A percentile compares a stretch with the other conserved stretches of the same genome.
These are phyloP conservation scores for Myotis vivesi DNA, from an alignment of 2,797 vertebrate species.

Conservation along the genomic window DNA sequence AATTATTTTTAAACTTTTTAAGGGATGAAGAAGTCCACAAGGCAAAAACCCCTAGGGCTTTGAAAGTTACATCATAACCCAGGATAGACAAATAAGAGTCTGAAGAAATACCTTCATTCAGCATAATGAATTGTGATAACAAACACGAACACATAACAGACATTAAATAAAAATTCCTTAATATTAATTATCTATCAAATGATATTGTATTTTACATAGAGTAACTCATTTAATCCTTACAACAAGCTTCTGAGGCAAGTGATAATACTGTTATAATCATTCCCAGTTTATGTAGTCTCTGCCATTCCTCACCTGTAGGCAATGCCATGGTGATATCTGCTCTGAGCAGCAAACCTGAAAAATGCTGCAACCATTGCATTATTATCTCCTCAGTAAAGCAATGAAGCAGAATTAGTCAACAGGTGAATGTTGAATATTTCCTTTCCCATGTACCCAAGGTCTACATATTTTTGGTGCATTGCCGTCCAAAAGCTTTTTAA, in stretches of 20 bases:
- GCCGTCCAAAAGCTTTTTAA: neutral
- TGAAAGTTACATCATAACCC: neutral
- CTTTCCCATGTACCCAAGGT: neutral
- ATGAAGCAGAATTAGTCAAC: constrained; percentile 3
- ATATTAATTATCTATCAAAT: neutral
- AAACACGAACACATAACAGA: neutral
- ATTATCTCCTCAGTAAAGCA: neutral
- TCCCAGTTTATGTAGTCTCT: neutral
- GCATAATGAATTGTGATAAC: neutral
- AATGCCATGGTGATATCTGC: neutral
- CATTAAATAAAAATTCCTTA: neutral
- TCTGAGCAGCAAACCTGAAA: neutral
- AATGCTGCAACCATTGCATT: neutral
- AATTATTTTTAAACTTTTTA: neutral
- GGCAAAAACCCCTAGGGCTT: neutral
- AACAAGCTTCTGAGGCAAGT: neutral
- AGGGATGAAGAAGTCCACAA: neutral
- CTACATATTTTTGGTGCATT: neutral
- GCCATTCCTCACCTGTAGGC: neutral
- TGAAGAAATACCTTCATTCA: neutral
- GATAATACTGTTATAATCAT: neutral
- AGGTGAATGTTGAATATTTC: neutral
- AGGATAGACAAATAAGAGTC: neutral
- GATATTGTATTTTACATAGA: neutral
- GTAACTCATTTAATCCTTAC: neutral